Evolutionary conservation across 1,140 invertebrate species (phyloP).

Genomic region (Melipona quadrifasciata): DNA sequence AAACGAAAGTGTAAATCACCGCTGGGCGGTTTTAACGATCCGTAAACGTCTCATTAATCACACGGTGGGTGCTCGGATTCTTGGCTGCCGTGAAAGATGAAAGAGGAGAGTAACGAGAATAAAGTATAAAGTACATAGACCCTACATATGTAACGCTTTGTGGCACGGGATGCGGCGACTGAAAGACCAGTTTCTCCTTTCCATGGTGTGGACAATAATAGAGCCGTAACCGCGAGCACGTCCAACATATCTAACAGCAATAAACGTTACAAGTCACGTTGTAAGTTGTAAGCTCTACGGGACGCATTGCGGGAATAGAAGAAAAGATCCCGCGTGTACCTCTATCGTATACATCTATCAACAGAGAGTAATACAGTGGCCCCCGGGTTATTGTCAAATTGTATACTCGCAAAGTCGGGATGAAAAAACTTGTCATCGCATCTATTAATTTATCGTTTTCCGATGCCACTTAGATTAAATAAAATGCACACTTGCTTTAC

Average conservation of each 20-base stretch:
- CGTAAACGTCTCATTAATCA: conserved; percentile 76
- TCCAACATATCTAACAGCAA: conserved; percentile 74
- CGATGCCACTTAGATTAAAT: not conserved
- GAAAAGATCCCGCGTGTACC: conserved; percentile 1
- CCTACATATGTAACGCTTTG: conserved; percentile 4
- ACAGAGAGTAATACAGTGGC: not conserved
- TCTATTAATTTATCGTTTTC: not conserved
- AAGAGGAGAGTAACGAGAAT: conserved; percentile 47
- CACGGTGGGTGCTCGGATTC: conserved; percentile 65
- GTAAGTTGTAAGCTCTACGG: conserved; percentile 1
- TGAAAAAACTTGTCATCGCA: not conserved
- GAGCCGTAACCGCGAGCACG: conserved; percentile 66
- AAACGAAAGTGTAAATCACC: not conserved
- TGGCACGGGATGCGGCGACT: conserved; percentile 27
- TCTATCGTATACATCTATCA: conserved; percentile 1
- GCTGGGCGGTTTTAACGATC: conserved; percentile 37
- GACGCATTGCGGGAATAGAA: conserved; percentile 26
- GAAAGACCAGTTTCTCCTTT: conserved; percentile 57
- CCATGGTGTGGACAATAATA: conserved; percentile 71
- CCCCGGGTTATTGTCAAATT: not conserved
- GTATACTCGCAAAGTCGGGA: not conserved
- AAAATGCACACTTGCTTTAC: too few species aligned
- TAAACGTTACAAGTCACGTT: conserved; percentile 71
- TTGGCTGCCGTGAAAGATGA: conserved; percentile 52
- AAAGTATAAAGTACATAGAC: conserved; percentile 12